Percentiles rank a stretch among this genome's conserved stretches.
Evolutionary conservation across 2,888 invertebrate genomes (phyloP).

Genomic region (Temnothorax unifasciatus): DNA sequence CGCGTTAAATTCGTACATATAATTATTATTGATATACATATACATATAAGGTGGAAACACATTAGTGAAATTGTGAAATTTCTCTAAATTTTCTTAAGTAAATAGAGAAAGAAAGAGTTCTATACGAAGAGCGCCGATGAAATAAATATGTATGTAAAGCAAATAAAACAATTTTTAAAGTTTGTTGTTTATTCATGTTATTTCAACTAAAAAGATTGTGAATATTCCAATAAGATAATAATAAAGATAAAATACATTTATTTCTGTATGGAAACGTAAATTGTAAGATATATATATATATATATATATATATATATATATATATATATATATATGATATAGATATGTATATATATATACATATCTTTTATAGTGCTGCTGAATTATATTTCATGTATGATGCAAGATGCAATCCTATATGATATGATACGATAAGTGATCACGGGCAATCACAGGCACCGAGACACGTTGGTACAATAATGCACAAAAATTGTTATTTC

Average conservation of each 20-base stretch:
- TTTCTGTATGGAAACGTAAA: neutral
- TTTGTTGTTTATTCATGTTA: conserved; percentile 29
- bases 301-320: too few species aligned
- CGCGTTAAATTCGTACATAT: neutral
- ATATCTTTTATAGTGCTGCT: too few species aligned
- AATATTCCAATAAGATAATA: neutral
- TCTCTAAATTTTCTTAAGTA: conserved; percentile 68
- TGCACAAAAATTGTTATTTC: neutral
- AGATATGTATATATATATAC: too few species aligned
- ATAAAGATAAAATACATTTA: neutral
- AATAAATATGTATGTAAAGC: conserved; percentile 44
- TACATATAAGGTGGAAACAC: conserved; percentile 39
- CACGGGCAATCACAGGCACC: too few species aligned
- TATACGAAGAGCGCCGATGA: conserved; percentile 23
- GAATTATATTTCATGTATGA: too few species aligned
- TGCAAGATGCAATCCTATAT: too few species aligned
- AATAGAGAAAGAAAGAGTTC: conserved; percentile 23
- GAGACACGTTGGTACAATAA: neutral
- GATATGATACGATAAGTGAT: neutral
- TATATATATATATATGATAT: too few species aligned
- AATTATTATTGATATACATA: conserved; percentile 38
- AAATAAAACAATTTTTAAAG: conserved; percentile 52
- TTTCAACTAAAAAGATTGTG: neutral
- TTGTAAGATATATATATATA: neutral
- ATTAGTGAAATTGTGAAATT: conserved; percentile 55